Conservation (phyloP, 2,888 invertebrate genomes). For the Platycnemis pennipes region DNA sequence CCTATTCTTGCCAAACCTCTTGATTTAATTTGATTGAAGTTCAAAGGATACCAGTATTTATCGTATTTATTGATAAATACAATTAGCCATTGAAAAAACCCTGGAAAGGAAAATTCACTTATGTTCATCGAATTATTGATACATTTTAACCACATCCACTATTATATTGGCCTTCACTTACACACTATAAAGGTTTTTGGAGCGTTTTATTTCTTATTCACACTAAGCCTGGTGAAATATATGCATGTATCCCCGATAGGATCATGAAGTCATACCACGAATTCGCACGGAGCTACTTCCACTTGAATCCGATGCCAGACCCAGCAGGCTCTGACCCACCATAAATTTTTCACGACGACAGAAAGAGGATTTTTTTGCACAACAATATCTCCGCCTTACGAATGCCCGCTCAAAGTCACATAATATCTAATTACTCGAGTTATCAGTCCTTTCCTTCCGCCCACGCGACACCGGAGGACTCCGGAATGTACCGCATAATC, state of each 20-base stretch:
- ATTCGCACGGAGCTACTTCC: not conserved
- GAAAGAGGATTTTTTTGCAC: not conserved
- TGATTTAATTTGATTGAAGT: too few relatives aligned
- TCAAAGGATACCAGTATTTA: too few relatives aligned
- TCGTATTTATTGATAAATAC: too few relatives aligned
- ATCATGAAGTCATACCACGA: not conserved
- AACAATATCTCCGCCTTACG: not conserved
- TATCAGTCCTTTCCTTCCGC: not conserved
- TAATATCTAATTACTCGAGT: conserved; percentile 22
- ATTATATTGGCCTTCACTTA: too few relatives aligned
- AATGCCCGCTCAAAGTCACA: not conserved
- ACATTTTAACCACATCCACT: too few relatives aligned
- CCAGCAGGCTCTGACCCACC: not conserved
- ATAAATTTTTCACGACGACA: not conserved
- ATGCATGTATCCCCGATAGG: not conserved
- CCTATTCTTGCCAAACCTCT: too few relatives aligned
- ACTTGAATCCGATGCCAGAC: not conserved
- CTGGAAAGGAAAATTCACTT: too few relatives aligned
- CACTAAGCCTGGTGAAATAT: too few relatives aligned
- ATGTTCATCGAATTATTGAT: too few relatives aligned
- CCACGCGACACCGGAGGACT: not conserved
- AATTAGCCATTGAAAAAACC: too few relatives aligned
- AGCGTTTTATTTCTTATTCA: too few relatives aligned
- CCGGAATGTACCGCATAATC: conserved; percentile 7
- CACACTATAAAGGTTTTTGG: too few relatives aligned